A percentile compares a stretch with the other conserved stretches of the same genome.
phyloP scores from a whole-genome alignment of 2,797 vertebrate species.

The Parotocinclus haroldoi region DNA sequence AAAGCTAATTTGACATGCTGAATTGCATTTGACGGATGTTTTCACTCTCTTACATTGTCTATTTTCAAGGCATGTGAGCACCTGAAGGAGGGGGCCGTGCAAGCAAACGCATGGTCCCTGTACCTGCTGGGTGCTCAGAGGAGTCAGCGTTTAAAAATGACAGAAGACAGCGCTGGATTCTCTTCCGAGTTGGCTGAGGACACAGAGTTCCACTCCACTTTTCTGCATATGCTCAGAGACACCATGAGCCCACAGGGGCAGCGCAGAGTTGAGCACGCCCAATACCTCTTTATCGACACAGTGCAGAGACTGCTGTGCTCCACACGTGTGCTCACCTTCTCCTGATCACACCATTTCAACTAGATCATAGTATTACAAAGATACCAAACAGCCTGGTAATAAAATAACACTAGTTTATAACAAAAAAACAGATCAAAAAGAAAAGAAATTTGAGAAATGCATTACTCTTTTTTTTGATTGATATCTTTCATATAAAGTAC shows the following conservation, averaged over 20 bases:
- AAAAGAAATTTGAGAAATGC: no score
- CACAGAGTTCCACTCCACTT: constrained; percentile 84
- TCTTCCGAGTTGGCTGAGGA: constrained; percentile 67
- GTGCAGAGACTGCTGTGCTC: constrained; percentile 76
- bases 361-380: no score
- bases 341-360: constrained; percentile 49
- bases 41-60: no score
- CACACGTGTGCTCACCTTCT: constrained; percentile 75
- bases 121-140: constrained; percentile 77
- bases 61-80: constrained; percentile 75
- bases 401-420: no score
- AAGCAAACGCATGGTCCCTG: constrained; percentile 64
- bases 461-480: no score
- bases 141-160: constrained; percentile 72
- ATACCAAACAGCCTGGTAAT: no score
- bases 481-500: no score
- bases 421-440: no score
- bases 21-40: background rate
- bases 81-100: constrained; percentile 33
- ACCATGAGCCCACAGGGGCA: constrained; percentile 62
- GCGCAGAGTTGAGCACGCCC: constrained; percentile 47
- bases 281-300: constrained; percentile 63
- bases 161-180: constrained; percentile 71
- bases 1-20: no score
- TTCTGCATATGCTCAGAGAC: constrained; percentile 85